Conservation (phyloP, 1,140 invertebrate species). For the Ostrea edulis region DNA sequence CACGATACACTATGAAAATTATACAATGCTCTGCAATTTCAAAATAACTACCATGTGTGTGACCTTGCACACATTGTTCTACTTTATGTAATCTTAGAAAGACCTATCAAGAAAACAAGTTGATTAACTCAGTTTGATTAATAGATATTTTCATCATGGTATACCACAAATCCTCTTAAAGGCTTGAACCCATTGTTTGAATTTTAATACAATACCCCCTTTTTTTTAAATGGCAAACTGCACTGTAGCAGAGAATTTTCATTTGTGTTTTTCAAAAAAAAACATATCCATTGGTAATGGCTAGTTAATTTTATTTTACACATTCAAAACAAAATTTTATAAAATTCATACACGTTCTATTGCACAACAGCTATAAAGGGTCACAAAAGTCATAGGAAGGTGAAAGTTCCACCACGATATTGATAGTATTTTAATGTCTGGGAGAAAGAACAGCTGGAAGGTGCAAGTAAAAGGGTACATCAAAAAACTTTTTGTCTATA, state of each 20-base stretch:
- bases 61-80: not conserved
- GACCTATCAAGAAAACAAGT: not conserved
- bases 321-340: not conserved
- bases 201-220: too few relatives aligned
- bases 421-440: not conserved
- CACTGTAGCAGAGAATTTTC: not conserved
- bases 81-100: not conserved
- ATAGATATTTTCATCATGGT: not conserved
- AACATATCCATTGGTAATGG: not conserved
- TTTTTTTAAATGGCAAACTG: too few relatives aligned
- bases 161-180: not conserved
- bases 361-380: not conserved
- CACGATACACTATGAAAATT: not conserved
- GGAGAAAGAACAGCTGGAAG: not conserved
- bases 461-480: not conserved
- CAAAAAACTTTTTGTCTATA: too few relatives aligned
- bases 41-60: not conserved
- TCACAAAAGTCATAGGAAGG: not conserved
- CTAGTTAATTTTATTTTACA: not conserved
- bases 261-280: not conserved
- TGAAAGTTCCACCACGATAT: not conserved
- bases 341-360: not conserved
- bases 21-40: not conserved
- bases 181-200: not conserved
- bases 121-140: not conserved